Conservation (phyloP, 2,113 vertebrate genomes). For the Coturnix japonica region DNA sequence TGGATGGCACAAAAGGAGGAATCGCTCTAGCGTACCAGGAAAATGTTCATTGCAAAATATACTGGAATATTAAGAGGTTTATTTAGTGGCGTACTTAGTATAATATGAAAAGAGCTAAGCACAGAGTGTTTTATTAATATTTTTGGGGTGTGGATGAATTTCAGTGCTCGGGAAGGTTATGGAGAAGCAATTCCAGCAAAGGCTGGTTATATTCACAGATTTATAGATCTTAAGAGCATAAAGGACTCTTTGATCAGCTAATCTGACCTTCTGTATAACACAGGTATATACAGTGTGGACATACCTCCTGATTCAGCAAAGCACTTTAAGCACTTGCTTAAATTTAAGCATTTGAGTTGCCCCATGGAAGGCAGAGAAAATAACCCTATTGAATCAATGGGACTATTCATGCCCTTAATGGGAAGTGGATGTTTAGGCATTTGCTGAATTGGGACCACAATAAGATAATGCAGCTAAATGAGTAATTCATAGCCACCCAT, state of each 20-base stretch:
- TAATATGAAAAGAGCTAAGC: constrained; percentile 70
- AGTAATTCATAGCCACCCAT: constrained; percentile 70
- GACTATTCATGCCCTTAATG: constrained; percentile 69
- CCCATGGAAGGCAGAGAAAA: constrained; percentile 61
- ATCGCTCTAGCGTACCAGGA: constrained; percentile 73
- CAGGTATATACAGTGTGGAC: constrained; percentile 67
- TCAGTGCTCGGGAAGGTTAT: constrained; percentile 57
- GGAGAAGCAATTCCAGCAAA: constrained; percentile 64
- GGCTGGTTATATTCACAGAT: constrained; percentile 68
- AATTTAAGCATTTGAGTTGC: constrained; percentile 63
- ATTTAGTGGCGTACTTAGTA: constrained; percentile 71
- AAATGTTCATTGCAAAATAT: constrained; percentile 78
- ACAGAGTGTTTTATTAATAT: constrained; percentile 65
- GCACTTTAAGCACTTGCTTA: constrained; percentile 64
- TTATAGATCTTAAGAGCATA: constrained; percentile 71
- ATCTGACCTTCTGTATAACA: constrained; percentile 69
- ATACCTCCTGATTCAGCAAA: constrained; percentile 72
- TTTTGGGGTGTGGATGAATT: constrained; percentile 70
- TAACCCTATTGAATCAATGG: constrained; percentile 70
- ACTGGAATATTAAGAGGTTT: constrained; percentile 78
- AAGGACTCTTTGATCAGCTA: constrained; percentile 70
- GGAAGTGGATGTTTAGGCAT: constrained; percentile 56
- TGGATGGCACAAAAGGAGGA: constrained; percentile 78
- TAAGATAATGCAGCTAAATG: constrained; percentile 66
- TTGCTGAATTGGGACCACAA: constrained; percentile 62